These are phyloP conservation scores for Microhierax caerulescens DNA, from an alignment of 2,797 vertebrate genomes.

Conservation along the genomic window DNA sequence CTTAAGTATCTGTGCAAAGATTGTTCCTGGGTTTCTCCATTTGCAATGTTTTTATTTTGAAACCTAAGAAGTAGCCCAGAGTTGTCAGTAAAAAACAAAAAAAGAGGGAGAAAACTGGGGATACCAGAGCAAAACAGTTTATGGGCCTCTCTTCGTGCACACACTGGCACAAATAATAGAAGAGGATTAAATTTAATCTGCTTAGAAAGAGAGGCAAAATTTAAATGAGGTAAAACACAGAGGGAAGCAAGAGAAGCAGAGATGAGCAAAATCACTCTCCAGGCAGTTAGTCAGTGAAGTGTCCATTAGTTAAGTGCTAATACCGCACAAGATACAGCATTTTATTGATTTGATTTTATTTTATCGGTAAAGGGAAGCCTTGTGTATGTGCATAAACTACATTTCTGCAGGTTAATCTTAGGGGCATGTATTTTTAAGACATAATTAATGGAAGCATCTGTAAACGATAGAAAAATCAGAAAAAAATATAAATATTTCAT, in stretches of 20 bases:
- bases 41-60: not conserved
- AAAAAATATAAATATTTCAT: constrained; percentile 1
- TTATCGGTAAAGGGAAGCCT: not conserved
- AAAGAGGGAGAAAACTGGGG: not conserved
- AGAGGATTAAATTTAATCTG: constrained; percentile 11
- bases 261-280: constrained; percentile 7
- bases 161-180: not conserved
- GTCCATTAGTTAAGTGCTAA: not conserved
- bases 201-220: constrained; percentile 3
- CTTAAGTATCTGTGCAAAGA: not conserved
- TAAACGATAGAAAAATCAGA: constrained; percentile 13
- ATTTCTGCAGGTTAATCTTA: constrained; percentile 20
- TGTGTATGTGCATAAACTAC: not conserved
- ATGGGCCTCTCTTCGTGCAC: not conserved
- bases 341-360: not conserved
- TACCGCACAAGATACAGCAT: not conserved
- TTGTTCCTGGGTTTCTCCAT: not conserved
- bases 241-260: not conserved
- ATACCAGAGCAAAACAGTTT: not conserved
- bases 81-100: not conserved
- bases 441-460: not conserved
- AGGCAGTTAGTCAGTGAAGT: not conserved
- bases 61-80: not conserved
- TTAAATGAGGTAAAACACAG: constrained; percentile 17
- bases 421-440: not conserved